A percentile compares a stretch with the other conserved stretches of the same genome.
phyloP scores from a whole-genome alignment of 1,140 invertebrate species.

The Pemphigus obesinymphae region DNA sequence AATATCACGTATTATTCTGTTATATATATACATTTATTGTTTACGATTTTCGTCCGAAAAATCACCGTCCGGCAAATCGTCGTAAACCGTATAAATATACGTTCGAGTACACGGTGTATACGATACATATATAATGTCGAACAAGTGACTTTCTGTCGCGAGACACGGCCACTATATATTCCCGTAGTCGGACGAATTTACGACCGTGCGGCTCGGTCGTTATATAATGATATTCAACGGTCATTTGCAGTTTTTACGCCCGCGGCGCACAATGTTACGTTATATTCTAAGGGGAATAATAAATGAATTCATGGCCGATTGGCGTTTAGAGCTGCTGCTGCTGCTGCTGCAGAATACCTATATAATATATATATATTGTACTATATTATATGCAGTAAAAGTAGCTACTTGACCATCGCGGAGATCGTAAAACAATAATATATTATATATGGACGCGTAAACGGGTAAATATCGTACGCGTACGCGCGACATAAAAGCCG shows the following conservation, averaged over 20 bases:
- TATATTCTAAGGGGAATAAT: neutral
- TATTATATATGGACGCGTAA: neutral
- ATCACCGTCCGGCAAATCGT: neutral
- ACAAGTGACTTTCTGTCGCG: conserved; percentile 6
- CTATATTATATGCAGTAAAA: neutral
- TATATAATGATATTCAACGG: conserved; percentile 24
- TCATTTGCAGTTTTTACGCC: conserved; percentile 37
- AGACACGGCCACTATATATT: too few relatives aligned
- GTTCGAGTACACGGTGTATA: too few relatives aligned
- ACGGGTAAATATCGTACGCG: too few relatives aligned
- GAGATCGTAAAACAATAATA: conserved; percentile 22
- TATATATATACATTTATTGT: neutral
- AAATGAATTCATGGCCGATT: conserved; percentile 38
- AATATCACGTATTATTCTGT: neutral
- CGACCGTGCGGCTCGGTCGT: conserved; percentile 11
- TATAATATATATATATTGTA: neutral
- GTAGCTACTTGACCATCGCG: conserved; percentile 29
- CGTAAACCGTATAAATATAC: neutral
- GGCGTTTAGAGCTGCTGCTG: neutral
- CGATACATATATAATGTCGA: too few relatives aligned
- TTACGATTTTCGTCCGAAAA: neutral
- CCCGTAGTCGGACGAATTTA: neutral
- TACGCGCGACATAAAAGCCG: neutral
- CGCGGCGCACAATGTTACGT: neutral
- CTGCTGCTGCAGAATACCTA: too few relatives aligned